Base-by-base conservation (phyloP, 2,113 vertebrate species). In the Myotis yumanensis region DNA sequence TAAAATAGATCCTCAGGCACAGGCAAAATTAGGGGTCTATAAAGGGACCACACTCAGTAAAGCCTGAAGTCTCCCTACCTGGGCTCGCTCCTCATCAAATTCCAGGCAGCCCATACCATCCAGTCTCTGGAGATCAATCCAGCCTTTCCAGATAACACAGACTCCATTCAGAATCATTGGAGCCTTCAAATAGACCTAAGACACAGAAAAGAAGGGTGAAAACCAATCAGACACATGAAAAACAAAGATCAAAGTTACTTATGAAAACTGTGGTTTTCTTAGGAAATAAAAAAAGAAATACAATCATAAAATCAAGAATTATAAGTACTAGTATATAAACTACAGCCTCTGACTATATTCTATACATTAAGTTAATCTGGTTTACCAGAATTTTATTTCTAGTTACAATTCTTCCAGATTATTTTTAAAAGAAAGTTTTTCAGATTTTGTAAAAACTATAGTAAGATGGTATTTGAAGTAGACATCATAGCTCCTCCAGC, bases 111-210 rank as follows among this genome's bases (percentile, higher is more conserved):
- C 99, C 99, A 99, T 99, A 96, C 99, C 99, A 96, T 99, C 99
- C 98, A 99, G 98, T 96, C 99, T 99, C 98, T 99, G 99, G 40
- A 99, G 98, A 97, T 99, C 99, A 91, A 99, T 99, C 99, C 99
- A 99, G 96, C 99, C 99, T 98, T 98, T 99, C 99, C 99, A 99
- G 96, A 99, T 99, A 97, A 99, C 99, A 98, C 99, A 99, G 93
- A 99, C 99, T 68, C 99, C 99, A 73, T 99, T 99, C 95, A 99
- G 98, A 98, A 99, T 99, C 99, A 99, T 99, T 12, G 99, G 99
- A 46, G 99, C 99, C 97, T 99, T 99, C 97, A 99, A 98, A 97
- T 99, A 99, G 46, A 99, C 99, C 99, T 99, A 98, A 93, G 97
- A 98, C n/a, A 97, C 79, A 97, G 20, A 89, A 95, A 93, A 83